phyloP scores from a whole-genome alignment of 1,140 invertebrate species.

The Pentalonia nigronervosa region DNA sequence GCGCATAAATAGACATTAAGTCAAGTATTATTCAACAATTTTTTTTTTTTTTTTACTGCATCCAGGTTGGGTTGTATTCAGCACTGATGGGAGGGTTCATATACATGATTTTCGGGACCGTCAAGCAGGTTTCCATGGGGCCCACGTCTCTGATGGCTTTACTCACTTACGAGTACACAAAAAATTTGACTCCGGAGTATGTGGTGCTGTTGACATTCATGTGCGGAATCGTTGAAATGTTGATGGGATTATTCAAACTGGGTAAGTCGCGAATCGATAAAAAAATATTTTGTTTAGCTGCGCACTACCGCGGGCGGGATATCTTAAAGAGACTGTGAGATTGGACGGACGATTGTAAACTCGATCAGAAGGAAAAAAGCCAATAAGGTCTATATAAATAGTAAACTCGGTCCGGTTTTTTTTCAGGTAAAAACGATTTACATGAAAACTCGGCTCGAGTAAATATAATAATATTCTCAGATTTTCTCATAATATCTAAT shows the following conservation, averaged over 20 bases:
- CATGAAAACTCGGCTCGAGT: too few species aligned
- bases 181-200: conserved; percentile 75
- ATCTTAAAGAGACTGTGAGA: background rate
- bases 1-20: too few species aligned
- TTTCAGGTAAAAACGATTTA: too few species aligned
- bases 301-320: background rate
- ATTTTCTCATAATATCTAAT: too few species aligned
- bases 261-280: conserved; percentile 66
- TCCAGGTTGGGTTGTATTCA: conserved; percentile 77
- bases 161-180: conserved; percentile 77
- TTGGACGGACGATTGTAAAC: too few species aligned
- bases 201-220: conserved; percentile 82
- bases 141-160: conserved; percentile 87
- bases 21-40: background rate
- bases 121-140: conserved; percentile 90
- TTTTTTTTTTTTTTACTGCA: background rate
- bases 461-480: too few species aligned
- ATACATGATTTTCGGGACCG: conserved; percentile 87
- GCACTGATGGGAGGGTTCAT: conserved; percentile 80
- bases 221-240: conserved; percentile 77
- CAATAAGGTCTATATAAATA: too few species aligned
- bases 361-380: too few species aligned
- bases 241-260: conserved; percentile 80
- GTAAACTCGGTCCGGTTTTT: too few species aligned
- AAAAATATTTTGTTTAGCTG: too few species aligned